These are phyloP conservation scores for Pterocles burchelli DNA, from an alignment of 2,113 vertebrate genomes.

Conservation along the genomic window DNA sequence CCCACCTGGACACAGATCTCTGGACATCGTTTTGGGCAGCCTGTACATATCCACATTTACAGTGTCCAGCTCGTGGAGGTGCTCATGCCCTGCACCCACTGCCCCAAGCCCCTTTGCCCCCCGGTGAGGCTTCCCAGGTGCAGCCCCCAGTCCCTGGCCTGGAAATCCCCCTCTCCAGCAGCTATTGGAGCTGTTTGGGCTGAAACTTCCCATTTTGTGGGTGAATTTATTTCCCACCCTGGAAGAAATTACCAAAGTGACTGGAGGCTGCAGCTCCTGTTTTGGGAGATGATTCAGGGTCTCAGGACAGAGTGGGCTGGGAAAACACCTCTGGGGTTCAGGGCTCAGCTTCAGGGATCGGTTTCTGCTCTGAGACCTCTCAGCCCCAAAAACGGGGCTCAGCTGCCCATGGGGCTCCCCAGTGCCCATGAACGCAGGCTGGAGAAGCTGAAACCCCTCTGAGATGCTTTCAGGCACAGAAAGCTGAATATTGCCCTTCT, in stretches of 20 bases:
- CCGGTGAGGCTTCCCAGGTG: neutral
- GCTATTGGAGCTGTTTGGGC: neutral
- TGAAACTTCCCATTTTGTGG: neutral
- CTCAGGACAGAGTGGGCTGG: neutral
- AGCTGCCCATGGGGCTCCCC: neutral
- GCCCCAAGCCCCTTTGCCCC: neutral
- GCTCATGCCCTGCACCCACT: accelerated
- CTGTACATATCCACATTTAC: neutral
- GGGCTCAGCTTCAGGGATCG: neutral
- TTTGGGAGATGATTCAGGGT: neutral
- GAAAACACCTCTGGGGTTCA: neutral
- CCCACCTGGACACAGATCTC: neutral
- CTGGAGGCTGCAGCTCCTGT: neutral
- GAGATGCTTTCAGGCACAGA: neutral
- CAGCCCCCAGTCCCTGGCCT: neutral
- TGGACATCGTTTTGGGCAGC: neutral
- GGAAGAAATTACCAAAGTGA: neutral
- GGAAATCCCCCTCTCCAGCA: neutral
- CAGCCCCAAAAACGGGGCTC: neutral
- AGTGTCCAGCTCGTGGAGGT: accelerated
- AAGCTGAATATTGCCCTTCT: neutral
- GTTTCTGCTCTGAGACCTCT: neutral
- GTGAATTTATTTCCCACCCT: neutral
- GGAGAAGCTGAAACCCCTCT: neutral
- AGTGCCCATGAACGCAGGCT: neutral